Conservation (phyloP, 2,888 invertebrate species). For the Ectropis crepuscularia region DNA sequence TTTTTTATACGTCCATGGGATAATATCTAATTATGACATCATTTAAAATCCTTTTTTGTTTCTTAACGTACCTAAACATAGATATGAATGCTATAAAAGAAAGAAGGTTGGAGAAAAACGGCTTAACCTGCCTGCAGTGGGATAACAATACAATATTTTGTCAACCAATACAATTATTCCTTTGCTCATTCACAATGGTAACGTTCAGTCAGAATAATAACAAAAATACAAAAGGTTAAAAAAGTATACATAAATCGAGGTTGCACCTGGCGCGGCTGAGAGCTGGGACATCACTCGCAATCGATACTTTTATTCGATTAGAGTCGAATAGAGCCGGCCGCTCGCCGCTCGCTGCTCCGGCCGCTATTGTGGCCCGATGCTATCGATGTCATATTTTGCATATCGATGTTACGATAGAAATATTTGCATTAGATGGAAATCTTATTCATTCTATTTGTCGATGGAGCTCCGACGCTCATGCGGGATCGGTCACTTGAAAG, state of each 20-base stretch:
- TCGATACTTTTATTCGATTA: conserved; percentile 77
- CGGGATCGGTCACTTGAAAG: not conserved
- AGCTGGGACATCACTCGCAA: conserved; percentile 51
- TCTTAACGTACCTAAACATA: too few species aligned
- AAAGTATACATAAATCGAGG: conserved; percentile 24
- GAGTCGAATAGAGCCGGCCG: conserved; percentile 61
- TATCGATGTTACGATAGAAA: conserved; percentile 25
- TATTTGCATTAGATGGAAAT: conserved; percentile 26
- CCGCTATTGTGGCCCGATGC: conserved; percentile 28
- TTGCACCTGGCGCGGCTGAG: conserved; percentile 59
- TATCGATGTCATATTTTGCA: conserved; percentile 30
- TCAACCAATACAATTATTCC: too few species aligned
- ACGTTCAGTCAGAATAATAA: too few species aligned
- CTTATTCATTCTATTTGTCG: conserved; percentile 25
- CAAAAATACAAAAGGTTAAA: conserved; percentile 1
- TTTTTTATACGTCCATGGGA: too few species aligned
- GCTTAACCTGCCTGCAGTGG: too few species aligned
- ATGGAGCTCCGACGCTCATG: not conserved
- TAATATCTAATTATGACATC: too few species aligned
- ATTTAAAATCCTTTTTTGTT: too few species aligned
- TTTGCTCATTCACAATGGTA: too few species aligned
- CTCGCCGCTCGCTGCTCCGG: conserved; percentile 2
- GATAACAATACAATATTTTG: too few species aligned
- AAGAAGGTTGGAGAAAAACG: too few species aligned
- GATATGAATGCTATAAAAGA: too few species aligned